Evolutionary conservation across 64 coral and sea anemone genomes (phyloP), one percentile per base, ranked within the genome.

Genomic region (Dendronephthya gigantea): DNA sequence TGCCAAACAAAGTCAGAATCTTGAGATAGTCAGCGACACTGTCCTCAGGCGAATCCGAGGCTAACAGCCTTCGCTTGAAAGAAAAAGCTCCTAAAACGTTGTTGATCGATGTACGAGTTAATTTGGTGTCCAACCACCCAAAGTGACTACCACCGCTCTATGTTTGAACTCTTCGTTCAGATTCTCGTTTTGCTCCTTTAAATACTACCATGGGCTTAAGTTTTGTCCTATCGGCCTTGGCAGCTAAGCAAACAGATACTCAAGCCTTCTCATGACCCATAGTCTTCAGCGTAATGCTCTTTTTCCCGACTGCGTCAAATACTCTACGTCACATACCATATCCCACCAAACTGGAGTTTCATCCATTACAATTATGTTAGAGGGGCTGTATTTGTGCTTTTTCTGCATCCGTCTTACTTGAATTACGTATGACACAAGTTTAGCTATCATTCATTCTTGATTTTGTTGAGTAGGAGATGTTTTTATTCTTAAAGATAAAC

Each of bases 111-210:
- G n/a, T n/a, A n/a, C n/a, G n/a, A n/a, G n/a, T n/a, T n/a, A n/a
- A n/a, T n/a, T n/a, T n/a, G n/a, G n/a, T n/a, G n/a, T n/a, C n/a
- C n/a, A n/a, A n/a, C n/a, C n/a, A n/a, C n/a, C 58, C 58, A 14
- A 66, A 66, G 19, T 66, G 19, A 17, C 58, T 30, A 66, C 58
- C 4, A 66, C 58, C 29, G 58, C 58, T 66, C 58, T 66, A 66
- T 14, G 58, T 66, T 66, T 66, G 58, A 66, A 66, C 29, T 66
- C 58, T 30, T 66, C 58, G 58, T 66, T 66, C 22, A 66, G 58
- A 66, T 66, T 66, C 58, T 66, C 58, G 58, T 66, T 66, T 66
- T 66, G 58, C 58, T 66, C 58, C 58, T 66, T 66, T 66, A 30
- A 66, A 66, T 3, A 66, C 58, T 66, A 66, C 58, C 58, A 30